Evolutionary conservation across 2,797 vertebrate genomes (phyloP).

Genomic region (Myotis planiceps): DNA sequence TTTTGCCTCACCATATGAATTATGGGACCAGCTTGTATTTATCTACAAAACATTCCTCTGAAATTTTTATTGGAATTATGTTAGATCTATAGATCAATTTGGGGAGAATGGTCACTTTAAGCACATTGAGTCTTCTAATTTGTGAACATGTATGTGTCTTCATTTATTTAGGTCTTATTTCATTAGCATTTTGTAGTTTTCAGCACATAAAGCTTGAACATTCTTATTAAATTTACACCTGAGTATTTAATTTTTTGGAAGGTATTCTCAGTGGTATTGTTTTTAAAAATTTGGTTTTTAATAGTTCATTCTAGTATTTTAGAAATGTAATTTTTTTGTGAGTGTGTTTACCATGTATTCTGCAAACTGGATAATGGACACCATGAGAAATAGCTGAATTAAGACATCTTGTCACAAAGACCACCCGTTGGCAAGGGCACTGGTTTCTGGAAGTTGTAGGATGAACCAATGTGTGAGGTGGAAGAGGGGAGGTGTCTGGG

Average conservation of each 20-base stretch:
- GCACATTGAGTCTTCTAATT: not conserved
- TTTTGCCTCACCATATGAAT: not conserved
- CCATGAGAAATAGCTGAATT: not conserved
- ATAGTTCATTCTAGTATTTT: not conserved
- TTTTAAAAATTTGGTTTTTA: not conserved
- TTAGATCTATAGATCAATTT: not conserved
- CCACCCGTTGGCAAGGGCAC: not conserved
- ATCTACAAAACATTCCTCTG: not conserved
- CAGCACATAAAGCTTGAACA: not conserved
- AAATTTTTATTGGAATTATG: not conserved
- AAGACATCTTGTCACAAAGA: not conserved
- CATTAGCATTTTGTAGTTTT: constrained; percentile 4
- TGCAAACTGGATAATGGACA: not conserved
- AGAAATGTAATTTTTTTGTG: not conserved
- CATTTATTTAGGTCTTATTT: not conserved
- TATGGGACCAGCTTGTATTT: not conserved
- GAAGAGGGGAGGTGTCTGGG: not conserved
- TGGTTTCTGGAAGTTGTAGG: not conserved
- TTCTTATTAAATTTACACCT: not conserved
- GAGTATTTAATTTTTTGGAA: not conserved
- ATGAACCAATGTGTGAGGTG: not conserved
- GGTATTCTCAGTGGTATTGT: not conserved
- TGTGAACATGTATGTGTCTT: not conserved
- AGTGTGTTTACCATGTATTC: not conserved
- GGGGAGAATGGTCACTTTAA: not conserved